Conservation (phyloP, 2,797 vertebrate species). For the Ataeniobius toweri region DNA sequence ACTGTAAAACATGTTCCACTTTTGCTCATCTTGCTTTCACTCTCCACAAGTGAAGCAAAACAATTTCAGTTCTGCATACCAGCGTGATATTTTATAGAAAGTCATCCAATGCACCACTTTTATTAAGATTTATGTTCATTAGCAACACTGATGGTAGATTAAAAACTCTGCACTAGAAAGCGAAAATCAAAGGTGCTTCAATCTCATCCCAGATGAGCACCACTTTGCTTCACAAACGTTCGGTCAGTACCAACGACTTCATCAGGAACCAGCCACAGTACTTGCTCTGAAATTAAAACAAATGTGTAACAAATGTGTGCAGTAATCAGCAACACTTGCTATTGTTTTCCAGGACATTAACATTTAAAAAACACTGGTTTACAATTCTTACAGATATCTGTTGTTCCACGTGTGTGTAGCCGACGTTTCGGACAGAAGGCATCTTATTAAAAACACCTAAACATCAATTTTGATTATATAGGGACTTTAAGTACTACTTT, state of each 20-base stretch:
- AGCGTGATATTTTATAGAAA: not conserved
- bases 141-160: not conserved
- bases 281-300: not conserved
- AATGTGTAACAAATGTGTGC: not conserved
- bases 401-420: not conserved
- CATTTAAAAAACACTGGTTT: not conserved
- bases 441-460: constrained; percentile 1
- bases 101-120: not conserved
- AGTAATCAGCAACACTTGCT: not conserved
- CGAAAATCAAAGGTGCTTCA: not conserved
- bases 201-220: not conserved
- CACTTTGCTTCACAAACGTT: not conserved
- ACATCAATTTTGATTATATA: constrained; percentile 1
- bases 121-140: not conserved
- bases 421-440: not conserved
- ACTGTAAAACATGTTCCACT: constrained; percentile 29
- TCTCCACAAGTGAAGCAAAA: constrained; percentile 18
- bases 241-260: not conserved
- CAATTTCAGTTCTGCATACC: not conserved
- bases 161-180: not conserved
- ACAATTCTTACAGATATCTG: not conserved
- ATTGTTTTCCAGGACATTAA: not conserved
- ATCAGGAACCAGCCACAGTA: not conserved
- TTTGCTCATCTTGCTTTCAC: constrained; percentile 15
- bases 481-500: constrained; percentile 2